Base-by-base conservation (phyloP, 2,888 invertebrate genomes). In the Parapristionchus giblindavisi region DNA sequence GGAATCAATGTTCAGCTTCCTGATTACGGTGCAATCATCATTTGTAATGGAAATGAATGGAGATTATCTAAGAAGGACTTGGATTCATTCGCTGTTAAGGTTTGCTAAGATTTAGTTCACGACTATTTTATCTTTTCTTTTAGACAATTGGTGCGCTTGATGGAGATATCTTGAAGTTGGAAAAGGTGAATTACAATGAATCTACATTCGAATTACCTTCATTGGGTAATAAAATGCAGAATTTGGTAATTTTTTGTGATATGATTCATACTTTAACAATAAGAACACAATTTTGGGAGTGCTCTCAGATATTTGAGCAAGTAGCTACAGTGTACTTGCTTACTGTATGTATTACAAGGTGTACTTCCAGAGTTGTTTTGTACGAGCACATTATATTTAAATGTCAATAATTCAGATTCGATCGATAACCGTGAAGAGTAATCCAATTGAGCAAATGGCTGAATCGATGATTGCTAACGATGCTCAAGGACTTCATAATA, bases 201-300 rank as follows among this genome's bases (percentile, higher is more conserved):
- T n/a, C 51, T 14, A 51, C 17, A 4, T 68, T 68, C 68, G 51
- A 52, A 51, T 52, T 68, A 52, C 68, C 68, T 51, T 36, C 51
- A n/a, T 68, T 68, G 52, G 51, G 51, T 38, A 52, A 68, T 29
- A 68, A 52, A 27, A 51, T 68, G n/a, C 34, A 51, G 24, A 68
- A 68, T 52, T 36, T 68, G 51, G 68, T 68, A 17, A 32, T 24
- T 52, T 21, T 48, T 48, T n/a, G n/a, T n/a, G n/a, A n/a, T n/a
- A n/a, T n/a, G n/a, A n/a, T n/a, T n/a, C n/a, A n/a, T n/a, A n/a
- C n/a, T n/a, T n/a, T n/a, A n/a, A n/a, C n/a, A n/a, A n/a, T n/a
- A n/a, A n/a, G n/a, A n/a, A n/a, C n/a, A n/a, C n/a, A n/a, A n/a
- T n/a, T n/a, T n/a, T n/a, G n/a, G n/a, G n/a, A n/a, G n/a, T n/a